Evolutionary conservation across 2,797 vertebrate genomes (phyloP).

Genomic region (Alfaro cultratus): DNA sequence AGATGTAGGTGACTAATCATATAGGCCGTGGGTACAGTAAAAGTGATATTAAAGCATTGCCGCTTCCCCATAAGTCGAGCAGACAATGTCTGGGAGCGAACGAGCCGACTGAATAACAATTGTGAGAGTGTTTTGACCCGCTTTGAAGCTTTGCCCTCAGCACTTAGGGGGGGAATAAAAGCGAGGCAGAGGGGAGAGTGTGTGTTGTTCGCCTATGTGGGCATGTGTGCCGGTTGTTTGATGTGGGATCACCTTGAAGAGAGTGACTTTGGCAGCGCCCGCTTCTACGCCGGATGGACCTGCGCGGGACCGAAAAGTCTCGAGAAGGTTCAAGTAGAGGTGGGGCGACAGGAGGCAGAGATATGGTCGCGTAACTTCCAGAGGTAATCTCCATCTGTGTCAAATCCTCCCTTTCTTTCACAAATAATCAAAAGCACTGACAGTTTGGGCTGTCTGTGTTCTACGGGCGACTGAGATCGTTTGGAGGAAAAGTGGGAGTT

Average conservation of each 20-base stretch:
- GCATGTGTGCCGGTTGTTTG: conserved; percentile 46
- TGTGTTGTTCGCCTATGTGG: conserved; percentile 12
- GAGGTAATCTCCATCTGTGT: conserved; percentile 22
- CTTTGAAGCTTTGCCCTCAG: conserved; percentile 67
- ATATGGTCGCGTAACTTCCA: conserved; percentile 16
- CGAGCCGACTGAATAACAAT: conserved; percentile 61
- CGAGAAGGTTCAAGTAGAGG: conserved; percentile 49
- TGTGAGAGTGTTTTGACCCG: conserved; percentile 63
- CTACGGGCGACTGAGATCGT: conserved; percentile 38
- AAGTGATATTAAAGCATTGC: conserved; percentile 31
- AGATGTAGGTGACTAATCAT: conserved; percentile 1
- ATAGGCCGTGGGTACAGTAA: not conserved
- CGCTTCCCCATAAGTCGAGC: conserved; percentile 39
- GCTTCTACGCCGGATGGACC: conserved; percentile 43
- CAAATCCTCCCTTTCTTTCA: conserved; percentile 49
- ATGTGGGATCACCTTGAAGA: conserved; percentile 67
- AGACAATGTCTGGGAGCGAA: conserved; percentile 65
- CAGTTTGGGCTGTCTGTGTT: conserved; percentile 40
- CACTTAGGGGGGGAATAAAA: conserved; percentile 60
- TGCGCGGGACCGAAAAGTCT: conserved; percentile 16
- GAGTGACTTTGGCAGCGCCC: conserved; percentile 48
- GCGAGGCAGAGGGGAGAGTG: conserved; percentile 19
- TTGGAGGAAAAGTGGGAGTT: conserved; percentile 36
- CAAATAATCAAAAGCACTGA: conserved; percentile 61
- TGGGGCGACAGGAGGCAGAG: conserved; percentile 13